Conservation (phyloP, 2,797 vertebrate genomes). For the Cynopterus sphinx region DNA sequence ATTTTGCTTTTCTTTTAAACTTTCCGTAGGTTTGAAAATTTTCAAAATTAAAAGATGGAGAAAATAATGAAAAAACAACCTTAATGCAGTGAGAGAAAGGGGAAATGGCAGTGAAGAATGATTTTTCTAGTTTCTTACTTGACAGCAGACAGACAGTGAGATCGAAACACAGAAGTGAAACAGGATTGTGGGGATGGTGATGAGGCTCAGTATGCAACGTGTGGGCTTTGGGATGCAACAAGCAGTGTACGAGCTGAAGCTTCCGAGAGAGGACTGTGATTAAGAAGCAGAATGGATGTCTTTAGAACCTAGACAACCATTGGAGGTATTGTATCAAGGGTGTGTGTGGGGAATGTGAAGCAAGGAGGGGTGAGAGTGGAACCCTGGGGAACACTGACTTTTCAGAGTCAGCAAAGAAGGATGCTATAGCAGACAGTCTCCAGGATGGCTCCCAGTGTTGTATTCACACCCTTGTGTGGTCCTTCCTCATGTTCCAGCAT, state of each 20-base stretch:
- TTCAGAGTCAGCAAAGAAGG: not conserved
- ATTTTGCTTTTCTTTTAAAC: not conserved
- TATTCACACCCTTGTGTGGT: not conserved
- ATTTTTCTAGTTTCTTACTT: not conserved
- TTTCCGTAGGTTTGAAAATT: not conserved
- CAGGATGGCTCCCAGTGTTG: not conserved
- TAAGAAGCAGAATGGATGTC: not conserved
- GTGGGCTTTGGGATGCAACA: not conserved
- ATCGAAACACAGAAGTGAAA: not conserved
- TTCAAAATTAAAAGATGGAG: not conserved
- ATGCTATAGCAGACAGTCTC: not conserved
- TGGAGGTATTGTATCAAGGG: not conserved
- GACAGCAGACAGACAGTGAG: not conserved
- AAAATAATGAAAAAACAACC: not conserved
- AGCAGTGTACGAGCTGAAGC: too few relatives aligned
- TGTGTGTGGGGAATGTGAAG: not conserved
- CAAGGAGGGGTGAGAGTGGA: fast-evolving
- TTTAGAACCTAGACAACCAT: not conserved
- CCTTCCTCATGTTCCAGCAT: not conserved
- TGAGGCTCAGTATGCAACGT: too few relatives aligned
- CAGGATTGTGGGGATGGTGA: fast-evolving
- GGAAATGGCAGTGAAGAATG: not conserved
- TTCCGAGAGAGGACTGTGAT: not conserved
- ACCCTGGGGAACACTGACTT: not conserved
- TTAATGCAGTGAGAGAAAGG: not conserved